phyloP scores from a whole-genome alignment of 2,888 invertebrate species.

The Ephialtes manifestator region DNA sequence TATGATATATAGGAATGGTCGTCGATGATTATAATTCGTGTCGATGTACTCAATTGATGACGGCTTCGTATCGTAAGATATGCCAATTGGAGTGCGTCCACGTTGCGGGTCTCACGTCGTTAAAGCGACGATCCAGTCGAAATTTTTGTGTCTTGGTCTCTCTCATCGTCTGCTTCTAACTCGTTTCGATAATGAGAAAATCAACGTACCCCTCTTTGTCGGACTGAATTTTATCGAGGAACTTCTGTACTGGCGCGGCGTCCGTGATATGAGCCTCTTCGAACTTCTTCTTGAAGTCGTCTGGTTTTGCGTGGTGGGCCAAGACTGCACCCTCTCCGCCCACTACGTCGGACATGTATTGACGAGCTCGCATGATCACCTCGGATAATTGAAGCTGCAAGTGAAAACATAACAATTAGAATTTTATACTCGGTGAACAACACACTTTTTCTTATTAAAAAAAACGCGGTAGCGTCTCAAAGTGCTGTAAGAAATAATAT shows the following conservation, averaged over 20 bases:
- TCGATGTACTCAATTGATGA: conserved; percentile 51
- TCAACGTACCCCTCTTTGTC: conserved; percentile 96
- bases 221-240: conserved; percentile 96
- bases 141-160: conserved; percentile 38
- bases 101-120: background rate
- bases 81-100: conserved; percentile 53
- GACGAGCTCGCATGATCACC: conserved; percentile 97
- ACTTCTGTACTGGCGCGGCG: conserved; percentile 94
- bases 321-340: conserved; percentile 95
- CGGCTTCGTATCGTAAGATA: conserved; percentile 49
- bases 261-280: conserved; percentile 90
- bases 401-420: conserved; percentile 49
- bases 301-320: conserved; percentile 94
- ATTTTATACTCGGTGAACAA: conserved; percentile 4
- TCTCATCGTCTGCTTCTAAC: conserved; percentile 25
- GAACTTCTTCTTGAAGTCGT: conserved; percentile 95
- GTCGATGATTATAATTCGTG: conserved; percentile 39
- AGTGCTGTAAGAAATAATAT: too few species aligned
- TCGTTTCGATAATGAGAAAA: conserved; percentile 39
- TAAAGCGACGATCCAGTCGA: conserved; percentile 36
- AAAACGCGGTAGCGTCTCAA: background rate
- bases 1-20: conserved; percentile 5
- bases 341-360: conserved; percentile 96
- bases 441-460: conserved; percentile 22
- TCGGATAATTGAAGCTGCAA: conserved; percentile 97